phyloP scores from a whole-genome alignment of 2,113 vertebrate species.

The Notiomystis cincta region DNA sequence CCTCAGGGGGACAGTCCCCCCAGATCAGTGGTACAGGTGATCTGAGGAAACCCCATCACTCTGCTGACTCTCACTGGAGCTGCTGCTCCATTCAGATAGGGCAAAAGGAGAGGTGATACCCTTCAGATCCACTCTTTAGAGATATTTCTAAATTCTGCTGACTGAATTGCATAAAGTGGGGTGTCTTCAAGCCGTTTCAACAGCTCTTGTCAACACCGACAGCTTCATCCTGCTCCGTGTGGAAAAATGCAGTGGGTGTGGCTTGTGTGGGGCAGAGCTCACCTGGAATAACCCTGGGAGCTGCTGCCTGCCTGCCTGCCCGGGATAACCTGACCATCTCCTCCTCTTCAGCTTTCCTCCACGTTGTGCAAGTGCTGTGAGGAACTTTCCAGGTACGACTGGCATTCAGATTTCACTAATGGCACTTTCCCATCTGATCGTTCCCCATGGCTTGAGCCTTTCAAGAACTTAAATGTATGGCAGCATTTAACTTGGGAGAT shows the following conservation, averaged over 20 bases:
- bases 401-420: background rate
- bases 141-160: background rate
- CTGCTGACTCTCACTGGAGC: background rate
- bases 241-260: background rate
- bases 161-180: background rate
- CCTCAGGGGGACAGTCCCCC: background rate
- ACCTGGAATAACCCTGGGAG: background rate
- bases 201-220: background rate
- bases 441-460: background rate
- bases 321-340: background rate
- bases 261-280: background rate
- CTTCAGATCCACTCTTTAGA: background rate
- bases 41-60: background rate
- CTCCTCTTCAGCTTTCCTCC: background rate
- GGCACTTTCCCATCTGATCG: background rate
- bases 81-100: background rate
- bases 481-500: background rate
- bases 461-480: background rate
- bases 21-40: accelerated
- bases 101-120: background rate
- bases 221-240: background rate
- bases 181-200: background rate
- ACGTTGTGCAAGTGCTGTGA: background rate
- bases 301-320: background rate
- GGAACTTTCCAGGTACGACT: background rate